Evolutionary conservation across 2,113 vertebrate species (phyloP).

Genomic region (Cephalopholis sonnerati): DNA sequence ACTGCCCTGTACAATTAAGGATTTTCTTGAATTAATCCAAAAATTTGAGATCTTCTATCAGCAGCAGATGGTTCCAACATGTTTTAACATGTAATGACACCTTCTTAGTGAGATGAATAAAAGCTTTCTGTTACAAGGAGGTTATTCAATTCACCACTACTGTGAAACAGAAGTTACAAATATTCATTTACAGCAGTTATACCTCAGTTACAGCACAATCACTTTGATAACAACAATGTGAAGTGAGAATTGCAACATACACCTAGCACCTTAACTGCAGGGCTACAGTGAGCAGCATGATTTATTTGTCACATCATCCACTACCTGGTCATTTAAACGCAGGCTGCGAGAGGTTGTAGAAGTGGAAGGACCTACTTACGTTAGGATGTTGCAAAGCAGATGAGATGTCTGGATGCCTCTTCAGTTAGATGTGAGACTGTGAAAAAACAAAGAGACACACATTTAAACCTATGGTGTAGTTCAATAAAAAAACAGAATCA

Average conservation of each 20-base stretch:
- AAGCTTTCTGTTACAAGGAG: not conserved
- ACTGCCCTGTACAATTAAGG: too few relatives aligned
- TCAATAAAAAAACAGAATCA: not conserved
- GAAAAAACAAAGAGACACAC: constrained; percentile 24
- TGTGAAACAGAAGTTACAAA: not conserved
- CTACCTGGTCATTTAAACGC: not conserved
- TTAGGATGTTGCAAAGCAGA: constrained; percentile 5
- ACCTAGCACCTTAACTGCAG: not conserved
- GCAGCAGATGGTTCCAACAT: not conserved
- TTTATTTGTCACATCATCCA: not conserved
- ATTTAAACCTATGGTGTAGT: not conserved
- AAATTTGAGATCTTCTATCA: not conserved
- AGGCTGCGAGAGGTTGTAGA: not conserved
- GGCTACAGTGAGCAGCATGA: not conserved
- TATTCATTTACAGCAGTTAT: not conserved
- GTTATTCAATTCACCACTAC: too few relatives aligned
- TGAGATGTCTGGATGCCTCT: constrained; percentile 12
- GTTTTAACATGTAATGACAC: not conserved
- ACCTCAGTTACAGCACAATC: not conserved
- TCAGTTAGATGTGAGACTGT: constrained; percentile 35
- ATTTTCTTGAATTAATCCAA: not conserved
- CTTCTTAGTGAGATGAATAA: not conserved
- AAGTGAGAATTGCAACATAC: not conserved
- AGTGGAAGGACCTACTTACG: constrained; percentile 30
- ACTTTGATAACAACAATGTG: not conserved